Conservation (phyloP, 2,888 invertebrate genomes). For the Orchestes rusci region DNA sequence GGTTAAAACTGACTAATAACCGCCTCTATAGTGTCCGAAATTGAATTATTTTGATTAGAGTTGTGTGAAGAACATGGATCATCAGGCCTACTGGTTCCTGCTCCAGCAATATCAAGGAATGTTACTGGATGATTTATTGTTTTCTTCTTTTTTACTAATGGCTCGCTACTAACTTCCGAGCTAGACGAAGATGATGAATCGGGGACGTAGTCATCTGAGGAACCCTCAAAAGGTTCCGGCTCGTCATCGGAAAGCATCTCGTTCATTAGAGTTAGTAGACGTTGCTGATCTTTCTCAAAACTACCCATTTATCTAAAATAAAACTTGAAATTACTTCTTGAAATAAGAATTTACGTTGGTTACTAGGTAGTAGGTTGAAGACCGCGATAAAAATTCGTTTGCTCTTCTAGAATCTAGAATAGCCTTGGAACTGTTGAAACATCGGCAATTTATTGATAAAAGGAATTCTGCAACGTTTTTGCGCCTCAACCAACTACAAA, state of each 20-base stretch:
- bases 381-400: too few relatives aligned
- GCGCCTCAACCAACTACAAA: too few relatives aligned
- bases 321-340: neutral
- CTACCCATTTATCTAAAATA: neutral
- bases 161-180: neutral
- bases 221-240: neutral
- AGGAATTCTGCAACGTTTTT: too few relatives aligned
- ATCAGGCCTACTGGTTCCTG: neutral
- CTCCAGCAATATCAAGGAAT: too few relatives aligned
- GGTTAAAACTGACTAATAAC: constrained; percentile 5
- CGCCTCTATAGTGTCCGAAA: constrained; percentile 4
- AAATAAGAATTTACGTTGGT: neutral
- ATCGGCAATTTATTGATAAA: too few relatives aligned
- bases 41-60: constrained; percentile 1
- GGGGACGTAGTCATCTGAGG: neutral
- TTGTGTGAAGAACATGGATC: neutral
- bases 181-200: neutral
- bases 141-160: neutral
- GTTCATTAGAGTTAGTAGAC: neutral
- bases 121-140: neutral
- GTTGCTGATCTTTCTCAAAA: constrained; percentile 1
- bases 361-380: too few relatives aligned
- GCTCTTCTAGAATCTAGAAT: too few relatives aligned
- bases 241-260: neutral
- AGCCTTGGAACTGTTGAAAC: too few relatives aligned